Conservation (phyloP, 2,113 vertebrate species). For the Glaucidium brasilianum region DNA sequence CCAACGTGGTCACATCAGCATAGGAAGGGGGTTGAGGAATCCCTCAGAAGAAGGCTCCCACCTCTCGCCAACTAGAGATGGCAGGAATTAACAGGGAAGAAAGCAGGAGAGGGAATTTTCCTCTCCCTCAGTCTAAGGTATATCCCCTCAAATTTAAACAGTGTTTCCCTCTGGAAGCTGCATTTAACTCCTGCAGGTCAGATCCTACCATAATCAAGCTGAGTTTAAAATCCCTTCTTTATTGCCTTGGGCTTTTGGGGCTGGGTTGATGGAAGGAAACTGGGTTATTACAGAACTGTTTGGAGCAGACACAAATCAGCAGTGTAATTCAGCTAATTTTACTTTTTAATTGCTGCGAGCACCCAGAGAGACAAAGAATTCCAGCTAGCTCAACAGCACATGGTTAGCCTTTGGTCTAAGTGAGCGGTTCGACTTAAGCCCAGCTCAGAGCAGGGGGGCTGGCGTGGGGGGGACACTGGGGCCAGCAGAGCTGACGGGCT, state of each 20-base stretch:
- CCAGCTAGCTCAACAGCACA: background rate
- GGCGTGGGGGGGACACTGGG: background rate
- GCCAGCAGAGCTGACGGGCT: background rate
- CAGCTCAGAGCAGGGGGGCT: fast-evolving
- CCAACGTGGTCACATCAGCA: background rate
- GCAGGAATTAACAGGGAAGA: background rate
- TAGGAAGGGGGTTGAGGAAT: background rate
- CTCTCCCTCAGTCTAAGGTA: background rate
- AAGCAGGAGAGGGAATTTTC: background rate
- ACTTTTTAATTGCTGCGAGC: background rate
- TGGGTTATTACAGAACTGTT: background rate
- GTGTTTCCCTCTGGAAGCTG: background rate
- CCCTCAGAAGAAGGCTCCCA: background rate
- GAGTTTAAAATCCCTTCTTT: background rate
- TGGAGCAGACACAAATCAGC: background rate
- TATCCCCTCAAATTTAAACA: background rate
- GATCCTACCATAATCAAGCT: background rate
- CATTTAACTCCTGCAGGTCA: background rate
- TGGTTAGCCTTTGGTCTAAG: background rate
- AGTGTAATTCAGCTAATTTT: background rate
- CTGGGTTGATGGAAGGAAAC: background rate
- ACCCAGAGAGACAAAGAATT: background rate
- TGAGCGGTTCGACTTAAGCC: background rate
- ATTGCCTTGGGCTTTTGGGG: background rate
- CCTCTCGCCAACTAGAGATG: background rate